Evolutionary conservation across 2,113 vertebrate species (phyloP), one percentile per base, ranked within the genome.

Genomic region (Ophthalmolycus amberensis): DNA sequence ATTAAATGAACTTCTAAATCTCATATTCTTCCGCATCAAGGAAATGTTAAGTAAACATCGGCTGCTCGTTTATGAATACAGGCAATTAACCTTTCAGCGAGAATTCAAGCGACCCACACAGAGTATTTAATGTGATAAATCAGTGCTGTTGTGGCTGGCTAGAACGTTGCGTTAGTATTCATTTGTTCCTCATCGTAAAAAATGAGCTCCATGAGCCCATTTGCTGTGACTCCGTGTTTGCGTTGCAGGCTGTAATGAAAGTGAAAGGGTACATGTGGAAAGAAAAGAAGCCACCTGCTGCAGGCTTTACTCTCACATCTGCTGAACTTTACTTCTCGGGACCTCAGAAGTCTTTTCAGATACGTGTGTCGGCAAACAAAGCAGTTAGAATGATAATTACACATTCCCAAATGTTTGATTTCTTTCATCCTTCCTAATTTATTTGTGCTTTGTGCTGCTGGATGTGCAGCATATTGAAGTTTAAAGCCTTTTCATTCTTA

Each of bases 321-420:
- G 79, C 79, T 76, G 64, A 89, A 91, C 84, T 90, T 86, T 81
- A 54, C 70, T 75, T 82, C 52, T 59, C 59, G 42, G 52, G 67
- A 88, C 83, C 86, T 82, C 56, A 9, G 86, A 66, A 60, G 70
- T 85, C 74, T 90, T 80, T 84, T 62, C 60, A 70, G 59, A 75
- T 59, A 38, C 68, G 76, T 78, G 79, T 37, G 58, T 75, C 65
- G 56, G 82, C 62, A 90, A 89, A 86, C 87, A 80, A 80, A 87
- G 77, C 77, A 68, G 72, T 83, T 79, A 46, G 62, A 84, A 88
- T 80, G 46, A 86, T 84, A 88, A 90, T 86, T 79, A 46, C 59
- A 73, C 44, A 83, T 64, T 87, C 88, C 82, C 88, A 87, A 85
- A 88, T 89, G 91, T 88, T 92, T 80, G 82, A 81, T 89, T 88